These are phyloP conservation scores for Smittia aterrima DNA, from an alignment of 2,888 invertebrate species.

Conservation along the genomic window DNA sequence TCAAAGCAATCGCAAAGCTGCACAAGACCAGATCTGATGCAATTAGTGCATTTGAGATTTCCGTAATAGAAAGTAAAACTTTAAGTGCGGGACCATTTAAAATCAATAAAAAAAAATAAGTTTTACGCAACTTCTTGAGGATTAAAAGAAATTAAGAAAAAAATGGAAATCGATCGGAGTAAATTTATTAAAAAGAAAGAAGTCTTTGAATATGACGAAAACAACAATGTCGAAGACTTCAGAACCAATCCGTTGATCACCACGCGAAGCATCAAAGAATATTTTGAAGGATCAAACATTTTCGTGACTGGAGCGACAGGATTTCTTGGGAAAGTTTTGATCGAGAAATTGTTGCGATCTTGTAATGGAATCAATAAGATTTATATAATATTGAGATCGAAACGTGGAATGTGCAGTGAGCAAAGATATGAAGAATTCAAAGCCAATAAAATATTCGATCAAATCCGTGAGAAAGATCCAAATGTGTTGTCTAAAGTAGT, in stretches of 20 bases:
- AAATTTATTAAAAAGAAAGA: conserved; percentile 32
- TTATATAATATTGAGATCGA: conserved; percentile 77
- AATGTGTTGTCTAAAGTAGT: conserved; percentile 65
- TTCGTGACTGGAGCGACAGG: conserved; percentile 47
- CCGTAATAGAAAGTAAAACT: conserved; percentile 36
- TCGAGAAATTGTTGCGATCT: conserved; percentile 87
- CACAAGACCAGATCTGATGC: not conserved
- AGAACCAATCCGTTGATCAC: conserved; percentile 8
- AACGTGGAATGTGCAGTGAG: conserved; percentile 60
- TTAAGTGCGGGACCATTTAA: not conserved
- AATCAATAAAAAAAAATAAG: not conserved
- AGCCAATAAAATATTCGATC: conserved; percentile 69
- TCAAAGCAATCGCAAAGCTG: not conserved
- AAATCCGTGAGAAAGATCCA: conserved; percentile 63
- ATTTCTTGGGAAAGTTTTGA: conserved; percentile 74
- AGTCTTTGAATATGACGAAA: conserved; percentile 13
- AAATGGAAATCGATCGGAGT: conserved; percentile 29
- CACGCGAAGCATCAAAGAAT: conserved; percentile 32
- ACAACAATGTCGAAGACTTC: conserved; percentile 24
- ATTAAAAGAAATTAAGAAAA: not conserved
- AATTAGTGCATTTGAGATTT: conserved; percentile 28
- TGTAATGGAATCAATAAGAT: conserved; percentile 76
- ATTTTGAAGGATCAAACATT: conserved; percentile 43
- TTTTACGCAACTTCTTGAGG: not conserved
- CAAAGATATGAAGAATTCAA: conserved; percentile 60